Evolutionary conservation across 2,113 vertebrate species (phyloP).

Genomic region (Tachysurus fulvidraco): DNA sequence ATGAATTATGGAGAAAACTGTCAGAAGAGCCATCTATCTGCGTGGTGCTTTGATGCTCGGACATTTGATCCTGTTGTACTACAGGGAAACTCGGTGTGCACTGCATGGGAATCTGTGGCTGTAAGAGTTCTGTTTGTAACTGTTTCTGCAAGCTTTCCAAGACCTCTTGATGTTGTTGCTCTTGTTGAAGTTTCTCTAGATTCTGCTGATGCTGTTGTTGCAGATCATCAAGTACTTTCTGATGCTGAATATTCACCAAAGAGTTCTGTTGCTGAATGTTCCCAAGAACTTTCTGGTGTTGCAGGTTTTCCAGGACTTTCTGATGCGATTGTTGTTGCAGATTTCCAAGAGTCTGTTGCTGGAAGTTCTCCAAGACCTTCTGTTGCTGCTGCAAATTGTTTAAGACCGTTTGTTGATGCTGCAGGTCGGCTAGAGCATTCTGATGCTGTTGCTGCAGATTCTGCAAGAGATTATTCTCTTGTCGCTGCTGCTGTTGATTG

Average conservation of each 20-base stretch:
- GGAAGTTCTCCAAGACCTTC: conserved; percentile 69
- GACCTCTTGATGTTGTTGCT: conserved; percentile 72
- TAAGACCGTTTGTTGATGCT: conserved; percentile 66
- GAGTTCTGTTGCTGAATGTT: conserved; percentile 65
- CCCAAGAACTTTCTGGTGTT: conserved; percentile 69
- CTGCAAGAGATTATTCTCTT: conserved; percentile 68
- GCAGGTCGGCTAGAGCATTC: conserved; percentile 75
- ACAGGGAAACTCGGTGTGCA: conserved; percentile 77
- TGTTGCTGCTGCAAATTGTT: conserved; percentile 64
- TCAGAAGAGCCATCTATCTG: conserved; percentile 64
- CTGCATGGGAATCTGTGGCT: conserved; percentile 87
- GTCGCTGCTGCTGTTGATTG: conserved; percentile 79
- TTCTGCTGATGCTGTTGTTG: conserved; percentile 75
- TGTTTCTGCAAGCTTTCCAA: conserved; percentile 81
- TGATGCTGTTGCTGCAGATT: conserved; percentile 79
- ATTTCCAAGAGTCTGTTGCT: conserved; percentile 51
- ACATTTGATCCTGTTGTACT: conserved; percentile 71
- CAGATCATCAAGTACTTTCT: conserved; percentile 78
- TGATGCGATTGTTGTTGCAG: conserved; percentile 67
- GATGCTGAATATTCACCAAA: conserved; percentile 69
- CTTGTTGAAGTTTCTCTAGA: conserved; percentile 71
- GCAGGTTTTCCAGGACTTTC: conserved; percentile 65
- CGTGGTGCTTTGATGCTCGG: conserved; percentile 72
- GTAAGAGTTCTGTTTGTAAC: conserved; percentile 82
- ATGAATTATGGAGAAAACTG: conserved; percentile 54